Conservation (phyloP, 2,113 vertebrate species). For the Pseudois nayaur region DNA sequence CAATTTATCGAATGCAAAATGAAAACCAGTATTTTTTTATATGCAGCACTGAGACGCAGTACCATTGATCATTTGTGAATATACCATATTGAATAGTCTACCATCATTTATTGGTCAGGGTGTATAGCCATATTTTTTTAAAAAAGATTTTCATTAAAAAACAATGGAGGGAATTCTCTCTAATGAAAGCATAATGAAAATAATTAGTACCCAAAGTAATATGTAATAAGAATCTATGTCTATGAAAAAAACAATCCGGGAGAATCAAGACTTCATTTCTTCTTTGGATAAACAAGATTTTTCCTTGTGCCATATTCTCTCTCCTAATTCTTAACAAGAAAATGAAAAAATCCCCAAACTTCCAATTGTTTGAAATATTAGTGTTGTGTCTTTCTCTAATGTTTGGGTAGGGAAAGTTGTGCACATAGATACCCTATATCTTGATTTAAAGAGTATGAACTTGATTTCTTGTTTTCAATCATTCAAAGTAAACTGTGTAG, state of each 20-base stretch:
- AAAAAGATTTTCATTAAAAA: not conserved
- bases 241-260: not conserved
- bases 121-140: not conserved
- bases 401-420: not conserved
- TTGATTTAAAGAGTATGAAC: not conserved
- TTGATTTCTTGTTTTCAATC: constrained; percentile 35
- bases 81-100: not conserved
- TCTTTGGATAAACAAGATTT: not conserved
- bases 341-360: not conserved
- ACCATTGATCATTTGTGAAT: constrained; percentile 11
- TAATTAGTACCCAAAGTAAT: constrained; percentile 6
- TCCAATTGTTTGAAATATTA: not conserved
- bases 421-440: not conserved
- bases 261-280: not conserved
- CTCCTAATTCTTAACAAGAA: not conserved
- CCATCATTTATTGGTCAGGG: not conserved
- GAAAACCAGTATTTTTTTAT: constrained; percentile 54
- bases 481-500: constrained; percentile 90
- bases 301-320: not conserved
- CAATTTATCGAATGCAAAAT: constrained; percentile 62
- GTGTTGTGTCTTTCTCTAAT: not conserved
- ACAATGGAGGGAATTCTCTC: not conserved
- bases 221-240: not conserved
- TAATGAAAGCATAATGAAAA: constrained; percentile 30
- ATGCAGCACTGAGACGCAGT: not conserved